Base-by-base conservation (phyloP, 1,140 invertebrate genomes). In the Samia ricini region DNA sequence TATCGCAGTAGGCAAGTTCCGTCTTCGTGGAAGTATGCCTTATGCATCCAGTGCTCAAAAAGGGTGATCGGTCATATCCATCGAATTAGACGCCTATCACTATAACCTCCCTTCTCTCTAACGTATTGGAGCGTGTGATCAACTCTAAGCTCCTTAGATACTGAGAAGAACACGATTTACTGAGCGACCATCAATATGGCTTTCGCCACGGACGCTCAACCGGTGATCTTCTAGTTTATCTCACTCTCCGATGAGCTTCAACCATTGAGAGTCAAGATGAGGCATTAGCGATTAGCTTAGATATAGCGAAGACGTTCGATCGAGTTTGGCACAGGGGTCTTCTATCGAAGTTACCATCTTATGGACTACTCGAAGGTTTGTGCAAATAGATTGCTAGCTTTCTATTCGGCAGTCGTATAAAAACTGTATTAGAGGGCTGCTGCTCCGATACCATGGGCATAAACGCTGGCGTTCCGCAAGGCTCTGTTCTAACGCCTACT, bases 231-330 rank as follows among this genome's bases (percentile, higher is more conserved):
- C 33, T 66, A 33, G 61, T 60, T 4, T 68, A 64, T 22, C 20
- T 63, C 3, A 68, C 62, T 1, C 61, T 71, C 18, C 29, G 55
- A 12, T 71, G 68, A 62, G 63, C 56, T 1, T 23, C 63, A 22
- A 63, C 64, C 10, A 18, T 72, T 10, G 63, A 72, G 15, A 56
- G n/a, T 29, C 63, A 64, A 22, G 65, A 54, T 15, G 61, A 77
- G 24, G 63, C 63, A 2, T 7, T 57, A 7, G 56, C 56, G 10
- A 8, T 42, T 33, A 36, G 29, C 18, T 29, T 42, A 8, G 29
- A 57, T 8, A 57, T 42, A 18, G 18, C 56, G 26, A 57, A 57
- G 26, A 29, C 19, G 3, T 57, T 42, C 33, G 18, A 57, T 15
- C 5, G 56, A 15, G 29, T 57, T 15, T 57, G 29, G 56, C 56